phyloP scores from a whole-genome alignment of 2,113 vertebrate species.

The Alethe castanea region DNA sequence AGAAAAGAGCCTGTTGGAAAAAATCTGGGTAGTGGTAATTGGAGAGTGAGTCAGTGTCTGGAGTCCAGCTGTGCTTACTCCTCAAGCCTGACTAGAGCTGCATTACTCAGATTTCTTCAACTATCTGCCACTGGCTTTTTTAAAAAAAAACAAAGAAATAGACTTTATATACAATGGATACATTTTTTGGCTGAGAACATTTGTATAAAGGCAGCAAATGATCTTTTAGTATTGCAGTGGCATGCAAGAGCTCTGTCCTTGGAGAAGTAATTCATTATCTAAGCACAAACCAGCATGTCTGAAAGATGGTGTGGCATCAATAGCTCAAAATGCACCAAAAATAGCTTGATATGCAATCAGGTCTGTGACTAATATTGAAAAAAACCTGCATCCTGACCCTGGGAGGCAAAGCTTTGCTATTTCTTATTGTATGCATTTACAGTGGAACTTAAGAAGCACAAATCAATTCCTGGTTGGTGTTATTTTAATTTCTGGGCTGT shows the following conservation, averaged over 20 bases:
- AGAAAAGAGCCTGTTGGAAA: not conserved
- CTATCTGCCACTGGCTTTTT: not conserved
- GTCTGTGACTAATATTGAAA: not conserved
- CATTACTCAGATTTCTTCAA: not conserved
- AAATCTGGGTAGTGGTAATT: not conserved
- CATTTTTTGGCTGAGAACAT: not conserved
- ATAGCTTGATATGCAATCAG: not conserved
- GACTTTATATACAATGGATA: not conserved
- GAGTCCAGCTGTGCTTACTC: slow-evolving; percentile 46
- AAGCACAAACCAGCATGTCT: not conserved
- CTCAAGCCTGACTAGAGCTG: not conserved
- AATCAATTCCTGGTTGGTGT: not conserved
- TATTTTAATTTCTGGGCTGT: not conserved
- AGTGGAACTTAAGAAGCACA: not conserved
- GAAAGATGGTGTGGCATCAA: not conserved
- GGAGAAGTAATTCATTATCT: not conserved
- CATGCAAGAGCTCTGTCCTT: not conserved
- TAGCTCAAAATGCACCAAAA: not conserved
- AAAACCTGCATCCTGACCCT: not conserved
- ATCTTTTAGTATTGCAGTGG: not conserved
- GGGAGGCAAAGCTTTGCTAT: not conserved
- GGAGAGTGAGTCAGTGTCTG: slow-evolving; percentile 68
- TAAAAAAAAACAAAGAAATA: not conserved
- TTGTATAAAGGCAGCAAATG: not conserved
- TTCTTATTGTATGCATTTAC: not conserved